These are phyloP conservation scores for Acanthurus lineatus DNA, from an alignment of 2,797 vertebrate species.

Conservation along the genomic window DNA sequence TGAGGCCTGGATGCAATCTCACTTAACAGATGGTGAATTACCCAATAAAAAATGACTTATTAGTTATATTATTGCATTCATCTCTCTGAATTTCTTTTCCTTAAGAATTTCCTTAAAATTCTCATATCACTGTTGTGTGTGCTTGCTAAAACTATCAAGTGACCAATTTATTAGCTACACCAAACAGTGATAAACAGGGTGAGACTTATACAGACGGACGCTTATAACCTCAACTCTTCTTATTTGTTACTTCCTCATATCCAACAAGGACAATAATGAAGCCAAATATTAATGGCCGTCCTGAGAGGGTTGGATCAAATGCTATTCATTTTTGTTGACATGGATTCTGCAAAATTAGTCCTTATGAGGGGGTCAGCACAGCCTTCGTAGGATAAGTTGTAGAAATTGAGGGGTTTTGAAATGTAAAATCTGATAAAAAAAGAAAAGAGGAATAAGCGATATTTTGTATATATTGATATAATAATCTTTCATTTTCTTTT, in stretches of 20 bases:
- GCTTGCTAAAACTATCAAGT: constrained; percentile 40
- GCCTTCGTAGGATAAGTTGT: too few species aligned
- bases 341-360: too few species aligned
- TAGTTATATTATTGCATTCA: background rate
- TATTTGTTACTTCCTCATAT: constrained; percentile 8
- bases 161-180: constrained; percentile 36
- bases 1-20: background rate
- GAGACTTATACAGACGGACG: constrained; percentile 29
- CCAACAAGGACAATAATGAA: constrained; percentile 20
- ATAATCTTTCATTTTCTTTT: too few species aligned
- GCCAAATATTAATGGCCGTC: constrained; percentile 28
- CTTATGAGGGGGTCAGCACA: too few species aligned
- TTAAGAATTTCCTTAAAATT: background rate
- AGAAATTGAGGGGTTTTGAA: too few species aligned
- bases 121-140: background rate
- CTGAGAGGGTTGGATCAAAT: background rate
- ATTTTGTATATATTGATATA: too few species aligned
- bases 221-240: constrained; percentile 17
- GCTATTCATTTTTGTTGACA: too few species aligned
- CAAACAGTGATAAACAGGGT: background rate
- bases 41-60: background rate
- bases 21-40: background rate
- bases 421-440: too few species aligned
- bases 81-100: background rate
- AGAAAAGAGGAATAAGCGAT: too few species aligned